Evolutionary conservation across 2,888 invertebrate species (phyloP).

Genomic region (Leucophenga maculata): DNA sequence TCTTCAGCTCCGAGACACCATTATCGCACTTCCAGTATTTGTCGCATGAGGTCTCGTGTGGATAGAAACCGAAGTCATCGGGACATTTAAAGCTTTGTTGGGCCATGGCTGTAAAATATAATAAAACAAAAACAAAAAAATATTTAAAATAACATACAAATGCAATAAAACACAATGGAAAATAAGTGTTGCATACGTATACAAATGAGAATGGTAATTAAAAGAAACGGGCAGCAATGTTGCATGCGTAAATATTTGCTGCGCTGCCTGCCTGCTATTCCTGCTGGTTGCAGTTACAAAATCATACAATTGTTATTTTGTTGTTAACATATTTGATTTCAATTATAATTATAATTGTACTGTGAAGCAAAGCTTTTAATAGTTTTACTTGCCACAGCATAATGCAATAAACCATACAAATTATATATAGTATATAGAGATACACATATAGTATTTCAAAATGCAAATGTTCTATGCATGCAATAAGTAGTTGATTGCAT

Average conservation of each 20-base stretch:
- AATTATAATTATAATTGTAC: constrained; percentile 22
- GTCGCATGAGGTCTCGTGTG: constrained; percentile 90
- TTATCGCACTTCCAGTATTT: constrained; percentile 97
- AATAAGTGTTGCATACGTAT: neutral
- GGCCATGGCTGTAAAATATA: constrained; percentile 77
- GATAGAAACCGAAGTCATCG: constrained; percentile 94
- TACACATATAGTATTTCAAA: neutral
- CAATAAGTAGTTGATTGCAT: neutral
- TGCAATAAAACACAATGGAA: constrained; percentile 15
- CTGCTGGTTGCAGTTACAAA: constrained; percentile 11
- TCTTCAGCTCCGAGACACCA: constrained; percentile 88
- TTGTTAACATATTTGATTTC: constrained; percentile 23
- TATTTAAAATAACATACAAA: constrained; percentile 56
- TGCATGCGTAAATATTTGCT: neutral
- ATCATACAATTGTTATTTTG: neutral
- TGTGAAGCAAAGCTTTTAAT: constrained; percentile 4
- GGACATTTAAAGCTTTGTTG: constrained; percentile 94
- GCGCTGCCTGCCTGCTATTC: constrained; percentile 1
- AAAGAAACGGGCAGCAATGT: neutral
- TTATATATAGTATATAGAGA: neutral
- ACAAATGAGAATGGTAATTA: too few relatives aligned
- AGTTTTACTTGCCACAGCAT: constrained; percentile 15
- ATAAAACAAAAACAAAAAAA: constrained; percentile 60
- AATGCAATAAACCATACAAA: constrained; percentile 1
- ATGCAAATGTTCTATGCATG: neutral